Conservation (phyloP, 2,888 invertebrate species). For the Agrotis segetum region DNA sequence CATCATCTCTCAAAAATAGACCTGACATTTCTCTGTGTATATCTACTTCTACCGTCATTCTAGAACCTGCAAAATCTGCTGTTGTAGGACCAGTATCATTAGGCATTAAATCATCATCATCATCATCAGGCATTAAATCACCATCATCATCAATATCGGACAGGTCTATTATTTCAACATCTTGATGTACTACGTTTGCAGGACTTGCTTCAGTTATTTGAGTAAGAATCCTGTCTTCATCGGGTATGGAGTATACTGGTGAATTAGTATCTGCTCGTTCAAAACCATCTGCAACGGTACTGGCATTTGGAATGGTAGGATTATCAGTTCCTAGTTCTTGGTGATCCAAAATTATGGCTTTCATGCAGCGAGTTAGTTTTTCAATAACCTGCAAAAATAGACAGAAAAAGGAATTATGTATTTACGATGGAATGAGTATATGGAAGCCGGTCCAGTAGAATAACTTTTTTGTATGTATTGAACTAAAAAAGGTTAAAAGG, state of each 20-base stretch:
- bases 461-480: neutral
- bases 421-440: neutral
- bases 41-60: conserved; percentile 40
- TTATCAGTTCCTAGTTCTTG: conserved; percentile 31
- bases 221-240: conserved; percentile 68
- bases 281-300: neutral
- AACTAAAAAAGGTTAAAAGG: neutral
- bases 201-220: conserved; percentile 28
- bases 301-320: neutral
- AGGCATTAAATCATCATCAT: conserved; percentile 22
- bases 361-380: conserved; percentile 76
- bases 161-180: conserved; percentile 57
- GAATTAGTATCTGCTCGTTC: conserved; percentile 47
- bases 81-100: conserved; percentile 4
- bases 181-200: conserved; percentile 3
- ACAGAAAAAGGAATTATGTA: neutral
- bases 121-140: too few relatives aligned
- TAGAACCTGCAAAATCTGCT: neutral
- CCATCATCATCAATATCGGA: conserved; percentile 42
- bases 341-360: conserved; percentile 71
- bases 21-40: conserved; percentile 66
- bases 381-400: conserved; percentile 77
- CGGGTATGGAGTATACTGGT: conserved; percentile 71
- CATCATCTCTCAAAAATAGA: conserved; percentile 57
- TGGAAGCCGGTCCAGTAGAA: neutral